Evolutionary conservation across 2,113 vertebrate genomes (phyloP).

Genomic region (Crotalus tigris): DNA sequence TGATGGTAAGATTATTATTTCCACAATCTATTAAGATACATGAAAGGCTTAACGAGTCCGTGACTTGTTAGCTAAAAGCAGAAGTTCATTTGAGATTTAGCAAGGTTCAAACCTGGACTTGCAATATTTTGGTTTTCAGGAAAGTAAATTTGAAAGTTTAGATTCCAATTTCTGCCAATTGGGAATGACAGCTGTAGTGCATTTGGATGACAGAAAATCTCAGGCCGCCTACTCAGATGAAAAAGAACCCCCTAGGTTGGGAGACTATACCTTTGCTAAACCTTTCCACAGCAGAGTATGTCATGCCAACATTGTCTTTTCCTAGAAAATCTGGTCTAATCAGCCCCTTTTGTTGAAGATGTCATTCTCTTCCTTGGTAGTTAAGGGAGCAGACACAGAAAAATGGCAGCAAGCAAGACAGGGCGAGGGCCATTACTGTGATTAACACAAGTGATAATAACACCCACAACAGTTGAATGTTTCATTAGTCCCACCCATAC

Average conservation of each 20-base stretch:
- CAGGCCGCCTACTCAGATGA: neutral
- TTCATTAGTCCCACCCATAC: neutral
- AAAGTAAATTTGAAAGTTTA: neutral
- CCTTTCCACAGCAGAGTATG: neutral
- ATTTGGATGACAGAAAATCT: neutral
- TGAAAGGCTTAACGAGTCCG: neutral
- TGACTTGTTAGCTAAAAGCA: neutral
- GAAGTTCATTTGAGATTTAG: neutral
- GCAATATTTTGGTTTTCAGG: neutral
- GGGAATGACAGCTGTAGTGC: neutral
- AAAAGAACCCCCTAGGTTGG: neutral
- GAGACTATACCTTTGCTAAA: neutral
- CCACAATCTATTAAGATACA: neutral
- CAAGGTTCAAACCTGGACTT: neutral
- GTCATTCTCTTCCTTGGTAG: neutral
- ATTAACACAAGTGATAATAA: neutral
- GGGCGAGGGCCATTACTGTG: neutral
- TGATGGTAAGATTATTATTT: neutral
- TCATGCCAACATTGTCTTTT: neutral
- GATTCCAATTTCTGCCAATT: neutral
- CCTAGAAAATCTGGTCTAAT: neutral
- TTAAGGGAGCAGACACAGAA: neutral
- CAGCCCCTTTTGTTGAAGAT: neutral
- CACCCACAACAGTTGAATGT: neutral
- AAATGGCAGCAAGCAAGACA: neutral